Evolutionary conservation across 2,113 vertebrate species (phyloP).

Genomic region (Physeter macrocephalus): DNA sequence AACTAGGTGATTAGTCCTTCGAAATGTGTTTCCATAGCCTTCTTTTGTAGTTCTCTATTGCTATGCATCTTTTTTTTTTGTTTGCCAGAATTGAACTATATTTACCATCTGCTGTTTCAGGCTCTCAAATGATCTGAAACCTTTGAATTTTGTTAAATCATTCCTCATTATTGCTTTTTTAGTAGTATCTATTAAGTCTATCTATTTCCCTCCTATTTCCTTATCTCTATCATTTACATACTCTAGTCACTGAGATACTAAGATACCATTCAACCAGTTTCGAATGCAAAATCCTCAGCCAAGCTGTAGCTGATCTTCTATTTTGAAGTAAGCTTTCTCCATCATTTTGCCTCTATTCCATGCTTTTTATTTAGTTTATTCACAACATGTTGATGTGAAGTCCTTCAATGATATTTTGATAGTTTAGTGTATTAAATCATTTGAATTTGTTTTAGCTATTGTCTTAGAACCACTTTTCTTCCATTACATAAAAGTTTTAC

Average conservation of each 20-base stretch:
- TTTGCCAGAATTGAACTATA: conserved; percentile 67
- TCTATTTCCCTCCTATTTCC: conserved; percentile 33
- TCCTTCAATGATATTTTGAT: not conserved
- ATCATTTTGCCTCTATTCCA: not conserved
- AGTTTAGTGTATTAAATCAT: not conserved
- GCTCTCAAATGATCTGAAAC: conserved; percentile 63
- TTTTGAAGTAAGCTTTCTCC: not conserved
- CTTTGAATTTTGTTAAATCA: conserved; percentile 69
- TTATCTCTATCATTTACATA: conserved; percentile 57
- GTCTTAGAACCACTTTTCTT: not conserved
- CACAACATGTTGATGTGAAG: not conserved
- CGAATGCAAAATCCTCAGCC: conserved; percentile 11
- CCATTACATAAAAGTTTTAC: not conserved
- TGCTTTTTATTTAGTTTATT: not conserved
- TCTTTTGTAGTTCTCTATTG: conserved; percentile 51
- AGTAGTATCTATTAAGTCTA: conserved; percentile 60
- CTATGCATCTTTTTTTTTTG: conserved; percentile 48
- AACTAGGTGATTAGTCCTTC: conserved; percentile 47
- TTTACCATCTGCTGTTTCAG: conserved; percentile 66
- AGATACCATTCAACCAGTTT: conserved; percentile 16
- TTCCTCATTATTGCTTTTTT: conserved; percentile 69
- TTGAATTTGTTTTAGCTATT: conserved; percentile 22
- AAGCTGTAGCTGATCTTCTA: conserved; percentile 7
- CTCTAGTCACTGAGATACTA: not conserved
- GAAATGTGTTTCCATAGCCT: conserved; percentile 44